Evolutionary conservation across 2,113 vertebrate genomes (phyloP), one percentile per base, ranked within the genome.

Genomic region (Varanus komodoensis): DNA sequence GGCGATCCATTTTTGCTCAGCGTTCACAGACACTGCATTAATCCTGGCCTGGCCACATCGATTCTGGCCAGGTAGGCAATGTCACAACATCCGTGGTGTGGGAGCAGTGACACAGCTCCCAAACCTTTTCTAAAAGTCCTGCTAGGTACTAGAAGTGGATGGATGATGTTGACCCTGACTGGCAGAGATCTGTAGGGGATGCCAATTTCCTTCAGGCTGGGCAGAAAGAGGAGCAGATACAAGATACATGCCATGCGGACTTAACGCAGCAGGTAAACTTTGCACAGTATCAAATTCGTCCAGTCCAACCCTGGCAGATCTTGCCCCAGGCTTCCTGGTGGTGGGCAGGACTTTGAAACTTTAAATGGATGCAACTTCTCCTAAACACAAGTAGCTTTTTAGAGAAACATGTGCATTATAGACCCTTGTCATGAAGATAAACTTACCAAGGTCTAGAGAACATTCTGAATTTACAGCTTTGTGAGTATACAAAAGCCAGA

Each of bases 381-480:
- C 8, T 8, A n/a, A 87, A 69, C 9, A 69, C 14, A 74, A 87
- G 90, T 86, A 93, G 86, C 71, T 88, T 92, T 93, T 68, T 29
- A 75, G 44, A 93, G 89, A 93, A 95, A 89, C 34, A 88, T 90
- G 92, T 89, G 81, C 21, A 71, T 81, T 88, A 91, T 93, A 92
- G 82, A 71, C 21, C 29, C 52, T n/a, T 44, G 27, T 93, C 84
- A 93, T 77, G 86, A 90, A 91, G 89, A 91, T 92, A 93, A 94
- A 87, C 48, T 0, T 57, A 88, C 32, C 23, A 3, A 78, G 61
- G 48, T 68, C 82, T 0, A 88, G 3, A 87, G 88, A 92, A 90
- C 92, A 87, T 89, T 88, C 87, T 90, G 14, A 90, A 94, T 95
- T 93, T 93, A 95, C 91, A 89, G 86, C 91, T 88, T 95, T 34